Base-by-base conservation (phyloP, 2,888 invertebrate genomes). In the Dryococelus australis region DNA sequence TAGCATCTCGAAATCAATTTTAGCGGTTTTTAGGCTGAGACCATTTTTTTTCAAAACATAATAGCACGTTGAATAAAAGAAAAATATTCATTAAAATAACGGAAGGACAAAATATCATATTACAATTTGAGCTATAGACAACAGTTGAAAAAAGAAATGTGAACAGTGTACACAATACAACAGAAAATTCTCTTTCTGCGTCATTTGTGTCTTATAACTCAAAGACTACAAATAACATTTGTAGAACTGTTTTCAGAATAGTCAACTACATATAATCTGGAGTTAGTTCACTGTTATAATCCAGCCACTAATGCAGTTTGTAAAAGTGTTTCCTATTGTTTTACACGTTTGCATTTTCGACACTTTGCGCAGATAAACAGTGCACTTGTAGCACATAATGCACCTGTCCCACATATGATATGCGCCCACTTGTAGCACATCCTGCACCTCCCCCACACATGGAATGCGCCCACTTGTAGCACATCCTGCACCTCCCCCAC, bases 401-500 rank as follows among this genome's bases (percentile, higher is more conserved):
- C 65, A 65, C n/a, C n/a, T n/a, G n/a, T n/a, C n/a, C n/a, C n/a
- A n/a, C n/a, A n/a, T n/a, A n/a, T 65, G 12, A 1, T 24, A 65
- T 65, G 65, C 65, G 65, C 65, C 24, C 65, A 65, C 65, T 16
- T 65, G 24, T 65, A 24, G 10, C 65, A 65, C 65, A 65, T 65
- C 65, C 65, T 65, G 24, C 65, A 65, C n/a, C 65, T 65, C 65
- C 65, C n/a, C n/a, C n/a, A n/a, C n/a, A n/a, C n/a, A n/a, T 65
- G 12, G 20, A 8, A 65, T 65, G 65, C 65, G 65, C 65, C 24
- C 65, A 65, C 65, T 16, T 65, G 24, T 65, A 24, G 10, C 65
- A 65, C 65, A 65, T 65, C 65, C 65, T 65, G 24, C 65, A 65
- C n/a, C 65, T 65, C 65, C 65, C n/a, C n/a, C n/a, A n/a, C n/a